phyloP scores from a whole-genome alignment of 2,113 vertebrate genomes.

The Rhea pennata region DNA sequence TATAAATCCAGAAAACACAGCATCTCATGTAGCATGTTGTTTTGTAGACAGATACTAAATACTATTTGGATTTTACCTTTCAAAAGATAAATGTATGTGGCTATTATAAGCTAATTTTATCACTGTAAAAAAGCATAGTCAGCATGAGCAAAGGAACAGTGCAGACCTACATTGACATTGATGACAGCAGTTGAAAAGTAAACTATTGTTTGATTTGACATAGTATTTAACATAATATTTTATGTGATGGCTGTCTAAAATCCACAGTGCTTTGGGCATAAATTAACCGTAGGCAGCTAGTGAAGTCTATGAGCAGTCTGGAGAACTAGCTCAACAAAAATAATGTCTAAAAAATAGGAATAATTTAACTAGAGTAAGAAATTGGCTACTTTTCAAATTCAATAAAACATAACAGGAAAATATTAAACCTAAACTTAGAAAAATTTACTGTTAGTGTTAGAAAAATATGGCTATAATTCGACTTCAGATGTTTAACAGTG shows the following conservation, averaged over 20 bases:
- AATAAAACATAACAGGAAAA: not conserved
- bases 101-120: not conserved
- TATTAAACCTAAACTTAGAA: not conserved
- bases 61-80: not conserved
- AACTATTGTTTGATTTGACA: not conserved
- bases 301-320: not conserved
- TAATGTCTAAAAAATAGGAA: not conserved
- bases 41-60: not conserved
- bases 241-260: not conserved
- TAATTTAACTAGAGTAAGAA: not conserved
- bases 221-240: not conserved
- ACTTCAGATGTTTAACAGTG: not conserved
- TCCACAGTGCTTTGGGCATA: rapidly evolving
- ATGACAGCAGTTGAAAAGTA: not conserved
- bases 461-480: not conserved
- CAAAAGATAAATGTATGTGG: not conserved
- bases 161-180: rapidly evolving
- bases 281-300: not conserved
- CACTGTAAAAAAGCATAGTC: not conserved
- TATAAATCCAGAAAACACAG: not conserved
- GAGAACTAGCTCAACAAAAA: not conserved
- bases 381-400: not conserved
- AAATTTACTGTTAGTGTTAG: not conserved
- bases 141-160: not conserved
- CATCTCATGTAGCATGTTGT: not conserved